Evolutionary conservation across 2,797 vertebrate species (phyloP).

Genomic region (Tokudaia tokunoshimensis): DNA sequence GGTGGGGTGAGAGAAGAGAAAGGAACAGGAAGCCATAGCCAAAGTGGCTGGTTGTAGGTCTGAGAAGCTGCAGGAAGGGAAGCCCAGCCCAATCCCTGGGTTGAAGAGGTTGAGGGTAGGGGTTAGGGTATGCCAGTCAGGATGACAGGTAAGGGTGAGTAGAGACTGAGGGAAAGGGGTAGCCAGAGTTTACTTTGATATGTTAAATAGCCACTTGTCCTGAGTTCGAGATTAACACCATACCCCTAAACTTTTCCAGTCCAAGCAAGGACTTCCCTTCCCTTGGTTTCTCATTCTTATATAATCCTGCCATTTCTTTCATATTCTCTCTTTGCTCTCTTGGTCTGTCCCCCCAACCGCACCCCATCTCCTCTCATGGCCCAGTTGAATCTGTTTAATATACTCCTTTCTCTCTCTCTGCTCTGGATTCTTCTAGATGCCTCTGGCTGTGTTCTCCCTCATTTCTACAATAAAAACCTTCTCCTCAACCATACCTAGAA

Average conservation of each 20-base stretch:
- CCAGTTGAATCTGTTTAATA: neutral
- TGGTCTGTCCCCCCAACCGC: neutral
- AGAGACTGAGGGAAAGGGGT: neutral
- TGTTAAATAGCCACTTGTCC: neutral
- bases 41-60: neutral
- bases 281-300: neutral
- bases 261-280: neutral
- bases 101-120: neutral
- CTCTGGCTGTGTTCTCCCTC: neutral
- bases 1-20: neutral
- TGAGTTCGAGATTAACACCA: neutral
- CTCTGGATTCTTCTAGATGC: neutral
- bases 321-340: neutral
- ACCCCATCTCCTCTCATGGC: neutral
- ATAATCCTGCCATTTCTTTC: neutral
- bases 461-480: neutral
- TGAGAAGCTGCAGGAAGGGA: neutral
- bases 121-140: neutral
- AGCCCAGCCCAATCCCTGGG: neutral
- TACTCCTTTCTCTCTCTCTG: neutral
- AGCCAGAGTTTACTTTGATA: neutral
- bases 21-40: neutral
- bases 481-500: neutral
- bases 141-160: neutral
- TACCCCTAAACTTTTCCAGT: neutral